Percentiles rank a stretch among this genome's conserved stretches.
Conservation (phyloP, 2,888 invertebrate species). For the Agonopterix arenella region DNA sequence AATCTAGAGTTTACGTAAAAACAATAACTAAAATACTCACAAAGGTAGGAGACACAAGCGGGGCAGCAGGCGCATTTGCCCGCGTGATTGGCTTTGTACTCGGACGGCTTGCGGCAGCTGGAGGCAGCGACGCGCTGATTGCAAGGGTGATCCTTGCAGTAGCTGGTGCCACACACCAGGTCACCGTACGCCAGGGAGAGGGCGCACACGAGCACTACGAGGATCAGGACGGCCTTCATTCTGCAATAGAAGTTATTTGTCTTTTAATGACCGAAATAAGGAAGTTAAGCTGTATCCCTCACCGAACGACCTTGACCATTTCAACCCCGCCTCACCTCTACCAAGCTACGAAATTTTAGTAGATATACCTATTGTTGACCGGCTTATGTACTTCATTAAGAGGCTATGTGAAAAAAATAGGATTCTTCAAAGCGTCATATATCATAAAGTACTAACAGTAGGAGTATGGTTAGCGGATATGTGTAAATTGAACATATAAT, state of each 20-base stretch:
- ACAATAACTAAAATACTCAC: slow-evolving; percentile 31
- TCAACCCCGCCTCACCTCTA: no score
- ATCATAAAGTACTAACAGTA: no score
- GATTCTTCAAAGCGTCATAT: no score
- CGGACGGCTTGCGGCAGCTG: slow-evolving; percentile 43
- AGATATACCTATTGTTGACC: neutral
- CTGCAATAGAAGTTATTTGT: slow-evolving; percentile 22
- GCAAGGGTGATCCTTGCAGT: slow-evolving; percentile 61
- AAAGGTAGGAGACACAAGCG: slow-evolving; percentile 55
- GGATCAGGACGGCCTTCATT: slow-evolving; percentile 50
- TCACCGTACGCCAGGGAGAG: slow-evolving; percentile 47
- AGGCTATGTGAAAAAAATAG: no score
- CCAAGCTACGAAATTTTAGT: no score
- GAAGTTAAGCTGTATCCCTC: neutral
- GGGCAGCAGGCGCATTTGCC: slow-evolving; percentile 69
- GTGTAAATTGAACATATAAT: no score
- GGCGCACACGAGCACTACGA: slow-evolving; percentile 43
- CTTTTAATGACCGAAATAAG: neutral
- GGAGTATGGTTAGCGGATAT: no score
- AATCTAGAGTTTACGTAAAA: no score
- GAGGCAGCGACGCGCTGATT: slow-evolving; percentile 23
- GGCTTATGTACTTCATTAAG: neutral
- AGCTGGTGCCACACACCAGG: slow-evolving; percentile 57
- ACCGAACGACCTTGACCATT: no score
- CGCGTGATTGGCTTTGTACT: slow-evolving; percentile 50